phyloP scores from a whole-genome alignment of 2,113 vertebrate genomes.

The Eira barbara region DNA sequence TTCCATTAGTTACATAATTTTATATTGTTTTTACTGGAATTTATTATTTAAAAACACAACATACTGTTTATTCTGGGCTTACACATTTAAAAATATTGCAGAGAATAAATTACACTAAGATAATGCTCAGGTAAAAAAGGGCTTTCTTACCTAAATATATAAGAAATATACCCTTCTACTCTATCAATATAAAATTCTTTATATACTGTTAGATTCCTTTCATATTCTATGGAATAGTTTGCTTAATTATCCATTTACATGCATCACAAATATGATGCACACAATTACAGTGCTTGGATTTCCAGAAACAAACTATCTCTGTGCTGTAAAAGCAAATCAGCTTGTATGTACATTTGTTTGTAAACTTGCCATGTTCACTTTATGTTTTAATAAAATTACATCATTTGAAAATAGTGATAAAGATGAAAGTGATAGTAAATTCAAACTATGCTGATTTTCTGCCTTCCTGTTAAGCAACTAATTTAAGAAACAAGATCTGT shows the following conservation, averaged over 20 bases:
- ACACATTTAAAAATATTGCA: constrained; percentile 71
- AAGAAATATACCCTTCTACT: not conserved
- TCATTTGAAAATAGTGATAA: not conserved
- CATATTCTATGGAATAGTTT: not conserved
- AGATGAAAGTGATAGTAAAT: not conserved
- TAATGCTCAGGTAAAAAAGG: constrained; percentile 36
- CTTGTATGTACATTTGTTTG: not conserved
- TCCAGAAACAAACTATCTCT: not conserved
- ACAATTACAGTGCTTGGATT: not conserved
- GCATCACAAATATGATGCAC: not conserved
- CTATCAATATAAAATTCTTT: not conserved
- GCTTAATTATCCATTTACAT: not conserved
- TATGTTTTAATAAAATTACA: not conserved
- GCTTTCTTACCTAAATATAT: constrained; percentile 27
- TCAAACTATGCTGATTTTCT: not conserved
- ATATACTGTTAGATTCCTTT: not conserved
- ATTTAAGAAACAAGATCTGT: not conserved
- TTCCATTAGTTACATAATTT: constrained; percentile 48
- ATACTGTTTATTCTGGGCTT: constrained; percentile 62
- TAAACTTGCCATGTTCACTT: not conserved
- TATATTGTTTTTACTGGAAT: constrained; percentile 49
- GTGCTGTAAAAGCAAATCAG: not conserved
- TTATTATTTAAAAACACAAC: constrained; percentile 48
- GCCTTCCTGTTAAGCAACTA: not conserved
- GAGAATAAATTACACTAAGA: constrained; percentile 65